These are phyloP conservation scores for Spatulosminthurus flaviceps DNA, from an alignment of 2,888 invertebrate genomes.

Conservation along the genomic window DNA sequence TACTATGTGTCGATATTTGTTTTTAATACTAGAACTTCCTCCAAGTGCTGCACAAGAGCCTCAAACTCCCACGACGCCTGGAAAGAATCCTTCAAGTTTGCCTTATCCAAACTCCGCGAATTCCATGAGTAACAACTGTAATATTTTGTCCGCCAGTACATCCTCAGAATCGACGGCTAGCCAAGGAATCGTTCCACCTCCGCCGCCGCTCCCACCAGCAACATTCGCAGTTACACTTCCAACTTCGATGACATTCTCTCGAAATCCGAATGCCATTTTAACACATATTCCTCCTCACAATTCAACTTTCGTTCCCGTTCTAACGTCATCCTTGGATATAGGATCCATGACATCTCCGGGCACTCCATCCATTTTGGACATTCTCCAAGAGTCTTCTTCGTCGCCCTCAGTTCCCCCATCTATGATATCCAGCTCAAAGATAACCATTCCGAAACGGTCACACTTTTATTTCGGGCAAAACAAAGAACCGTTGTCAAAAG, in stretches of 20 bases:
- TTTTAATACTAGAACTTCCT: slow-evolving; percentile 76
- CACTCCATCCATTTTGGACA: slow-evolving; percentile 18
- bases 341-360: slow-evolving; percentile 19
- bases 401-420: neutral
- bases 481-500: slow-evolving; percentile 58
- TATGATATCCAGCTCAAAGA: neutral
- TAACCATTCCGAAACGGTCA: slow-evolving; percentile 38
- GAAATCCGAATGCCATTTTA: slow-evolving; percentile 34
- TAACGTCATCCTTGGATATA: neutral
- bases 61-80: slow-evolving; percentile 71
- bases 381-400: slow-evolving; percentile 33
- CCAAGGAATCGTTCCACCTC: slow-evolving; percentile 66
- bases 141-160: neutral
- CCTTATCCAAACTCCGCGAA: slow-evolving; percentile 47
- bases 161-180: neutral
- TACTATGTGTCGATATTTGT: too few species aligned
- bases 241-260: slow-evolving; percentile 63
- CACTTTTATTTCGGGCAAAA: slow-evolving; percentile 23
- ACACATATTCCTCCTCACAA: slow-evolving; percentile 31
- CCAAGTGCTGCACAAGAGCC: slow-evolving; percentile 85
- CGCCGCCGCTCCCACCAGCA: slow-evolving; percentile 66
- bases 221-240: slow-evolving; percentile 64
- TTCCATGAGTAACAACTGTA: slow-evolving; percentile 32
- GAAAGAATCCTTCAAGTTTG: slow-evolving; percentile 64
- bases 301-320: slow-evolving; percentile 21